Conservation (phyloP, 2,113 vertebrate genomes). For the Saguinus imperator region DNA sequence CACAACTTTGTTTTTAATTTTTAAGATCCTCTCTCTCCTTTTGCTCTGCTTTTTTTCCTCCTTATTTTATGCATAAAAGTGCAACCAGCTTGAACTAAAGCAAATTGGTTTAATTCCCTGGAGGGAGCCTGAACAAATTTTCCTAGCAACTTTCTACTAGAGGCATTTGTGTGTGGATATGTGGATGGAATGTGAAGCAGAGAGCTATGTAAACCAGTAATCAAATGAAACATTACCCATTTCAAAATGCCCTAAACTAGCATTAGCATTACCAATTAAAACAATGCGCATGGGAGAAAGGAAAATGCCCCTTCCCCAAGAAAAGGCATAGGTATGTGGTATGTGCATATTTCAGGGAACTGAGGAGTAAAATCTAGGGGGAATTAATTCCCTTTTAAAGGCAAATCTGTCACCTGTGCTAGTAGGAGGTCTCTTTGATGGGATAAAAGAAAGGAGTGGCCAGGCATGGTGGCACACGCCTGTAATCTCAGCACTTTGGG, state of each 20-base stretch:
- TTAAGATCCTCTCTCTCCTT: conserved; percentile 60
- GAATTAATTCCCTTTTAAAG: conserved; percentile 49
- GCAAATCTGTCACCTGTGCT: conserved; percentile 11
- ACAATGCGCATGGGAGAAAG: conserved; percentile 40
- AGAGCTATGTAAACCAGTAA: conserved; percentile 68
- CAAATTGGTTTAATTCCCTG: conserved; percentile 86
- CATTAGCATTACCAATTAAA: conserved; percentile 71
- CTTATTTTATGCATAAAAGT: conserved; percentile 84
- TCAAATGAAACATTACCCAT: conserved; percentile 78
- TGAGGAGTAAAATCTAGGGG: not conserved
- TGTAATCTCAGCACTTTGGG: too few species aligned
- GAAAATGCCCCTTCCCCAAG: conserved; percentile 16
- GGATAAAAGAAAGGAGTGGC: not conserved
- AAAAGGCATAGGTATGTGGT: not conserved
- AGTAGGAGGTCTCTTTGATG: conserved; percentile 43
- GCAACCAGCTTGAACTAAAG: conserved; percentile 88
- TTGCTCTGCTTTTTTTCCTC: conserved; percentile 34
- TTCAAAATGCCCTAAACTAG: conserved; percentile 42
- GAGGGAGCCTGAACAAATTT: conserved; percentile 83
- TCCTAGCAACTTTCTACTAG: conserved; percentile 82
- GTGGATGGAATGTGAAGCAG: conserved; percentile 71
- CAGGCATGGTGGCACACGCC: too few species aligned
- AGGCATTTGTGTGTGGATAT: conserved; percentile 72
- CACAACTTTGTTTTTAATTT: conserved; percentile 53
- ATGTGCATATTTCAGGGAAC: not conserved